Evolutionary conservation across 2,113 vertebrate genomes (phyloP).

Genomic region (Nerophis ophidion): DNA sequence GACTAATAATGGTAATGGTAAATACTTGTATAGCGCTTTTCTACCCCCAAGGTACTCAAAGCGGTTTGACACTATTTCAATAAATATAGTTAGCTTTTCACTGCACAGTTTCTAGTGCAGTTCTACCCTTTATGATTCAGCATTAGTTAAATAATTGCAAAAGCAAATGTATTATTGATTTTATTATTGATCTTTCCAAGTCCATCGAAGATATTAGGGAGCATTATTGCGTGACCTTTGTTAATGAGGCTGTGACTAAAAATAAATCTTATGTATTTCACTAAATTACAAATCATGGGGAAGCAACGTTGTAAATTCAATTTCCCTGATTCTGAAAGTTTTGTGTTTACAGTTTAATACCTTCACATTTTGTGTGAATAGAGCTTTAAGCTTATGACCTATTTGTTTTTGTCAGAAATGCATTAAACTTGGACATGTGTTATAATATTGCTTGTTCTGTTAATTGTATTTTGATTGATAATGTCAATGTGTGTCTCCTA

Average conservation of each 20-base stretch:
- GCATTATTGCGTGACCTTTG: not conserved
- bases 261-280: not conserved
- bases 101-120: not conserved
- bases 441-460: not conserved
- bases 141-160: not conserved
- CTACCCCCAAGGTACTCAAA: no score
- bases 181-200: not conserved
- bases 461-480: not conserved
- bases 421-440: not conserved
- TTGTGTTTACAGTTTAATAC: not conserved
- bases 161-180: not conserved
- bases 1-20: no score
- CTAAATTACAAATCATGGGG: not conserved
- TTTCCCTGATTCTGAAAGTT: not conserved
- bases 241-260: not conserved
- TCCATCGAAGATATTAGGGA: not conserved
- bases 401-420: not conserved
- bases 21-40: no score
- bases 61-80: no score
- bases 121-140: not conserved
- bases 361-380: not conserved
- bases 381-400: not conserved
- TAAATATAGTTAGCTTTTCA: no score
- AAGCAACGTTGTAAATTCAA: not conserved
- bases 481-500: slow-evolving; percentile 10